phyloP scores from a whole-genome alignment of 2,888 invertebrate genomes.

The Rhopalosiphum nymphaeae region DNA sequence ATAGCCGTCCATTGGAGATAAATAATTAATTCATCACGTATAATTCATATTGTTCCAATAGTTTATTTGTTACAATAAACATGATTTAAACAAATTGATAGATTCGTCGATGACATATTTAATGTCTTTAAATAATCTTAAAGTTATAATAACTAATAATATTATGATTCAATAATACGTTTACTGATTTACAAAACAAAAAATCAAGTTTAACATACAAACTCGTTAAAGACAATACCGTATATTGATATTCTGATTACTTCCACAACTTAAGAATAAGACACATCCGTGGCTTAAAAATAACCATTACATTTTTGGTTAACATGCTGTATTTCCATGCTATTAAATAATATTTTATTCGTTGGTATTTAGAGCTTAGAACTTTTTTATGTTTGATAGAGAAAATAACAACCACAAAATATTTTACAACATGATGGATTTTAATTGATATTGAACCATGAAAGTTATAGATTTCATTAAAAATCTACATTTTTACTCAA shows the following conservation, averaged over 20 bases:
- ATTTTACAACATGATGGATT: not conserved
- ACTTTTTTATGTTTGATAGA: not conserved
- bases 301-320: not conserved
- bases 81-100: not conserved
- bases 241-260: not conserved
- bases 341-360: not conserved
- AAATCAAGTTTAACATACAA: not conserved
- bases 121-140: not conserved
- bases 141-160: not conserved
- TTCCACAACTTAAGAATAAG: not conserved
- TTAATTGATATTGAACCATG: not conserved
- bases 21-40: constrained; percentile 11
- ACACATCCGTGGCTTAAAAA: not conserved
- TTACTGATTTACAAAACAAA: not conserved
- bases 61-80: not conserved
- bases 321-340: not conserved
- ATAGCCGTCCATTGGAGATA: not conserved
- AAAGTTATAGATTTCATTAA: not conserved
- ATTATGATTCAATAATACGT: not conserved
- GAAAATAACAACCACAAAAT: not conserved
- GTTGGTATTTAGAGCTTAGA: not conserved
- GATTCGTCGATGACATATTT: not conserved
- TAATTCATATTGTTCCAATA: not conserved
- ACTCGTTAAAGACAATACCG: not conserved
- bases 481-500: not conserved